A percentile compares a stretch with the other conserved stretches of the same genome.
Evolutionary conservation across 2,888 invertebrate genomes (phyloP).

Genomic region (Thera obeliscata): DNA sequence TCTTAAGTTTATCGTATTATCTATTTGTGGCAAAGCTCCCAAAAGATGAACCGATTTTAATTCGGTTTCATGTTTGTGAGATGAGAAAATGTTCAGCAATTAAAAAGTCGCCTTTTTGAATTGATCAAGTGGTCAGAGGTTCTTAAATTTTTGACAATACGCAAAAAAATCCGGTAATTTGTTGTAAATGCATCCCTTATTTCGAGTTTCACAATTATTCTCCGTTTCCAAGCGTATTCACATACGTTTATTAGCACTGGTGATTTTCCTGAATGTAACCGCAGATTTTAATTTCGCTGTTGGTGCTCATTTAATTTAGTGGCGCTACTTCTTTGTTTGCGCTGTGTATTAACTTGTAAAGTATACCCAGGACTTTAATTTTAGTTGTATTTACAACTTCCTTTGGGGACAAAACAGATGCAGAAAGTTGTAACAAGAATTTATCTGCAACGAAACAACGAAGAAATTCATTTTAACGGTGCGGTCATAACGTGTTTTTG

Average conservation of each 20-base stretch:
- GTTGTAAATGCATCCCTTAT: constrained; percentile 6
- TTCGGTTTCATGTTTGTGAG: too few species aligned
- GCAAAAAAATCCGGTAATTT: neutral
- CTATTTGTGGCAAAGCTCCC: too few species aligned
- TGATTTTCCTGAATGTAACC: constrained; percentile 60
- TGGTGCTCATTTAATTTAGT: constrained; percentile 65
- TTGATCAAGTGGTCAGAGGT: too few species aligned
- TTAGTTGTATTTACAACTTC: constrained; percentile 30
- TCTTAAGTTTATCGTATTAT: too few species aligned
- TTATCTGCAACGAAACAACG: constrained; percentile 15
- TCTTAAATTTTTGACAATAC: neutral
- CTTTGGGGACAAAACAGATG: constrained; percentile 22
- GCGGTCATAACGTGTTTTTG: too few species aligned
- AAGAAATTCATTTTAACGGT: neutral
- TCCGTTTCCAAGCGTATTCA: constrained; percentile 51
- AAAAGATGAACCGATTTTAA: too few species aligned
- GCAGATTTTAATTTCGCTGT: constrained; percentile 70
- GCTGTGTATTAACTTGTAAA: constrained; percentile 35
- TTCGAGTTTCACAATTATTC: constrained; percentile 35
- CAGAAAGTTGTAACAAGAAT: constrained; percentile 28
- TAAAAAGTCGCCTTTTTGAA: too few species aligned
- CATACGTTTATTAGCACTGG: constrained; percentile 64
- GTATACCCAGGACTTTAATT: constrained; percentile 32
- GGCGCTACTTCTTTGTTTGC: constrained; percentile 48
- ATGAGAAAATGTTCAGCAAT: too few species aligned